Evolutionary conservation across 2,888 invertebrate species (phyloP).

Genomic region (Eupithecia insigniata): DNA sequence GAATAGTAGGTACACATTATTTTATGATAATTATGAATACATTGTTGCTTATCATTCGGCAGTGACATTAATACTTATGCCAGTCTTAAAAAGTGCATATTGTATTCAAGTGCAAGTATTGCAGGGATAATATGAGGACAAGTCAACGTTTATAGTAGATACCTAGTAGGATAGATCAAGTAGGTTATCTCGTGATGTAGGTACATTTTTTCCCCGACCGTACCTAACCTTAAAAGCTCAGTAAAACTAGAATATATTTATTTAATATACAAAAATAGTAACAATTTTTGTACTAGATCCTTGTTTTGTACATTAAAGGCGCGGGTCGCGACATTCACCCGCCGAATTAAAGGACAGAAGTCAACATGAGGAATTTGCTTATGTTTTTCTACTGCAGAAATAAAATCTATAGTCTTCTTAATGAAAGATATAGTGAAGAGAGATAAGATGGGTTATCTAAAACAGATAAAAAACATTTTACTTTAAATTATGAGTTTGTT

Average conservation of each 20-base stretch:
- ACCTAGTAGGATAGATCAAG: neutral
- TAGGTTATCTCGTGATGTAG: neutral
- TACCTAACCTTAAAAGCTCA: constrained; percentile 47
- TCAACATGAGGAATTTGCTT: constrained; percentile 21
- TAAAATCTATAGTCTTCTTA: no score
- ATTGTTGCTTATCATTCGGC: neutral
- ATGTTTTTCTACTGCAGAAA: neutral
- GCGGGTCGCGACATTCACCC: constrained; percentile 61
- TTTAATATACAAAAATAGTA: constrained; percentile 83
- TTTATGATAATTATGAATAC: neutral
- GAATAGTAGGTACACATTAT: neutral
- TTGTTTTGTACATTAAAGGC: constrained; percentile 74
- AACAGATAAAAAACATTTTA: neutral
- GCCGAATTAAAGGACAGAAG: constrained; percentile 44
- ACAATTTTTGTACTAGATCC: constrained; percentile 83
- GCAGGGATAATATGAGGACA: neutral
- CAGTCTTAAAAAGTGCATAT: neutral
- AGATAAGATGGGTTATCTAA: neutral
- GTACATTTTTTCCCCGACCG: constrained; percentile 38
- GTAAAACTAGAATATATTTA: constrained; percentile 76
- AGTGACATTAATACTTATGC: constrained; percentile 3
- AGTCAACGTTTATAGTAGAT: neutral
- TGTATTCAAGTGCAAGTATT: neutral
- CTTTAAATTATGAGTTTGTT: neutral
- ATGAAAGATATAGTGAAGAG: no score